phyloP scores from a whole-genome alignment of 2,888 invertebrate genomes.

The Molanna angustata region DNA sequence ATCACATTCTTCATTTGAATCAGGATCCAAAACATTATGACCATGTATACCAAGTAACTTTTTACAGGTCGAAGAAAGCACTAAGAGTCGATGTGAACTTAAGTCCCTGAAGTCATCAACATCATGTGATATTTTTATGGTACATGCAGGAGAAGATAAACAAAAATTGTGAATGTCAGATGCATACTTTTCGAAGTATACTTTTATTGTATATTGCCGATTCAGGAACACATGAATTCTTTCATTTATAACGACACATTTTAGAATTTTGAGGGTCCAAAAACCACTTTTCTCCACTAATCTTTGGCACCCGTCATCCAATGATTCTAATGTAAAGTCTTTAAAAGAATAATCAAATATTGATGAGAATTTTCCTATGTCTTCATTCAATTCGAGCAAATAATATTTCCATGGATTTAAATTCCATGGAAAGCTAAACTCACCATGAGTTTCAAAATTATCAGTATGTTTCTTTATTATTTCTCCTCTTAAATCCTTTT shows the following conservation, averaged over 20 bases:
- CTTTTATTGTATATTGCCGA: conserved; percentile 39
- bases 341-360: conserved; percentile 21
- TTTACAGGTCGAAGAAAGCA: conserved; percentile 40
- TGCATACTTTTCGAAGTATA: no score
- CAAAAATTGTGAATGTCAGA: conserved; percentile 4
- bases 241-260: conserved; percentile 44
- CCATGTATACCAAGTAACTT: conserved; percentile 39
- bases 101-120: conserved; percentile 40
- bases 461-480: conserved; percentile 59
- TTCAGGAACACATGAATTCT: conserved; percentile 56
- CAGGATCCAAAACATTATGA: conserved; percentile 37
- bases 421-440: conserved; percentile 61
- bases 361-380: conserved; percentile 34
- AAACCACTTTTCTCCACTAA: conserved; percentile 46
- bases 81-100: conserved; percentile 40
- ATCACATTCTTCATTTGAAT: conserved; percentile 38
- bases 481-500: conserved; percentile 25
- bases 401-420: conserved; percentile 57
- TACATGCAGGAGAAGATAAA: background rate
- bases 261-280: conserved; percentile 51
- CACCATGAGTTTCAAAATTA: conserved; percentile 57
- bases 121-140: conserved; percentile 35
- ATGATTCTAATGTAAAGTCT: conserved; percentile 2
- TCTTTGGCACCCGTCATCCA: conserved; percentile 37
- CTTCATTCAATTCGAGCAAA: conserved; percentile 6